Percentiles rank a stretch among this genome's conserved stretches.
Evolutionary conservation across 2,888 invertebrate genomes (phyloP).

Genomic region (Pyrocoelia pectoralis): DNA sequence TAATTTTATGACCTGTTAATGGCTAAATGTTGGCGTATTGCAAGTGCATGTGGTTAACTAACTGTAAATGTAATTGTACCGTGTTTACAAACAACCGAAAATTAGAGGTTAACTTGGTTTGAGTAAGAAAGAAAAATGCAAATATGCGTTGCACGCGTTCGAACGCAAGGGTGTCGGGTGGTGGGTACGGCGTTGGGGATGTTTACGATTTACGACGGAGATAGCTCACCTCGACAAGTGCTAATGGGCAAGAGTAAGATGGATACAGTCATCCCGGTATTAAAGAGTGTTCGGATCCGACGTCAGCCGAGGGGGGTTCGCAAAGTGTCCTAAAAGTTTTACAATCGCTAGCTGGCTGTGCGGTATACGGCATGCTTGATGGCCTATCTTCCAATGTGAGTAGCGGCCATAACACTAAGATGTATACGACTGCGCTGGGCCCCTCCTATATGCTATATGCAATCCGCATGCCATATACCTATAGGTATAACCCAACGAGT

Average conservation of each 20-base stretch:
- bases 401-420: conserved; percentile 69
- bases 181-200: conserved; percentile 47
- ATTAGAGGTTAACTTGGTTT: conserved; percentile 20
- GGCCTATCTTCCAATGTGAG: conserved; percentile 73
- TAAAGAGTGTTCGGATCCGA: conserved; percentile 56
- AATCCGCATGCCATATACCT: conserved; percentile 61
- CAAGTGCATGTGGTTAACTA: background rate
- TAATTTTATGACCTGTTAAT: conserved; percentile 11
- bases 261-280: conserved; percentile 56
- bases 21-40: conserved; percentile 6
- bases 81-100: conserved; percentile 1
- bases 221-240: conserved; percentile 43
- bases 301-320: conserved; percentile 57
- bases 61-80: background rate
- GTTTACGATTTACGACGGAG: conserved; percentile 57
- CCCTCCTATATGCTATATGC: conserved; percentile 62
- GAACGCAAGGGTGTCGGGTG: conserved; percentile 38
- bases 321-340: conserved; percentile 71
- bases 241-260: conserved; percentile 49
- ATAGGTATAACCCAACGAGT: conserved; percentile 59
- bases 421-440: conserved; percentile 70
- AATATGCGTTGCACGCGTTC: conserved; percentile 42
- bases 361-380: conserved; percentile 67
- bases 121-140: conserved; percentile 39
- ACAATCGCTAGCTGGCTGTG: conserved; percentile 65